A percentile compares a stretch with the other conserved stretches of the same genome.
Conservation (phyloP, 2,113 vertebrate species). For the Brachypodius melanocephalos region DNA sequence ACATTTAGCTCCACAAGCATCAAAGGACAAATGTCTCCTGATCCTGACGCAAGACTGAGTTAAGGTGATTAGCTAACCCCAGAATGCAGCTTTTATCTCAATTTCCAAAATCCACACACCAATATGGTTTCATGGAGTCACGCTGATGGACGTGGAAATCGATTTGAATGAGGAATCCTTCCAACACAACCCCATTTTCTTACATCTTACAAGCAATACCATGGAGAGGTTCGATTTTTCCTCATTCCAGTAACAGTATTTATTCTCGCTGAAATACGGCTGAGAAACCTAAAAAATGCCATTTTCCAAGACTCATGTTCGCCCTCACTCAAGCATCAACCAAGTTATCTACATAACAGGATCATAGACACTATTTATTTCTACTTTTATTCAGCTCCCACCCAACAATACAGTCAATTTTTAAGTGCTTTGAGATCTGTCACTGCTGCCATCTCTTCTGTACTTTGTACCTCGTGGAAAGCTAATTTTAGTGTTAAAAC, state of each 20-base stretch:
- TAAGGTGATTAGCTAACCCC: background rate
- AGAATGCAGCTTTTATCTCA: background rate
- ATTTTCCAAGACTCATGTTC: background rate
- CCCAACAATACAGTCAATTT: background rate
- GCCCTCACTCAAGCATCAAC: background rate
- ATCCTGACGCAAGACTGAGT: background rate
- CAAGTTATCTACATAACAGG: background rate
- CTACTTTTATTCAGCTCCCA: background rate
- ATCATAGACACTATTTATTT: background rate
- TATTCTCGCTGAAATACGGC: background rate
- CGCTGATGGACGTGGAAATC: rapidly evolving
- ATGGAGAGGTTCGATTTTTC: background rate
- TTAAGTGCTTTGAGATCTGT: constrained; percentile 2
- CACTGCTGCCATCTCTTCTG: background rate
- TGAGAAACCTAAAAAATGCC: background rate
- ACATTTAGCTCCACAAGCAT: background rate
- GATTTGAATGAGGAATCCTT: background rate
- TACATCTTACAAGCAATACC: background rate
- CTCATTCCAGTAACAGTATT: background rate
- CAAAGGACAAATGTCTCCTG: background rate
- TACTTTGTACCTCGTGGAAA: background rate
- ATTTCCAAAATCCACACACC: background rate
- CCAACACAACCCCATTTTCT: background rate
- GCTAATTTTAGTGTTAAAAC: constrained; percentile 27
- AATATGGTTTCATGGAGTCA: background rate